Evolutionary conservation across 1,140 invertebrate genomes (phyloP).

Genomic region (Maconellicoccus hirsutus): DNA sequence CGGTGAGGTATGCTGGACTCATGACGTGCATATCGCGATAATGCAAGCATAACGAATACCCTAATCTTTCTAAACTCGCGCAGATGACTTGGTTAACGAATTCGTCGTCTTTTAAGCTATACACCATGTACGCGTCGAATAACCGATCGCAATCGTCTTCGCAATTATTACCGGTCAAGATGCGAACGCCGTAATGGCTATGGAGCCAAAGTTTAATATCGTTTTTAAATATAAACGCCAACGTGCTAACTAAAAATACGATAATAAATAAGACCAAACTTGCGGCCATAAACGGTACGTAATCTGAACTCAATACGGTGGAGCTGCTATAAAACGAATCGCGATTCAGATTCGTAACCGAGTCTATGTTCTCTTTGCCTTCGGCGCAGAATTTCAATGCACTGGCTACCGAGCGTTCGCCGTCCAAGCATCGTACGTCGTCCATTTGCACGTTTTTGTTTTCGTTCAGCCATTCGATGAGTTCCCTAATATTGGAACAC

Average conservation of each 20-base stretch:
- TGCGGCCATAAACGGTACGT: slow-evolving; percentile 59
- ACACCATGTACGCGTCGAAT: slow-evolving; percentile 83
- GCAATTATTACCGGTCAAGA: slow-evolving; percentile 70
- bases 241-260: slow-evolving; percentile 56
- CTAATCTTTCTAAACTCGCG: slow-evolving; percentile 50
- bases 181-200: slow-evolving; percentile 68
- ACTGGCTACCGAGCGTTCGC: slow-evolving; percentile 42
- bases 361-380: slow-evolving; percentile 46
- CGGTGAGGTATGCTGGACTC: slow-evolving; percentile 58
- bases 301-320: slow-evolving; percentile 43
- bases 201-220: slow-evolving; percentile 63
- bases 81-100: slow-evolving; percentile 77
- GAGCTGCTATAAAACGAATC: slow-evolving; percentile 43
- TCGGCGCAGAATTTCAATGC: slow-evolving; percentile 47
- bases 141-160: slow-evolving; percentile 67
- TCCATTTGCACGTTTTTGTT: slow-evolving; percentile 45
- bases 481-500: slow-evolving; percentile 49
- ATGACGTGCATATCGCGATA: slow-evolving; percentile 72
- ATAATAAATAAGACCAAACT: slow-evolving; percentile 63
- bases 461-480: slow-evolving; percentile 51
- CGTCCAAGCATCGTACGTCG: slow-evolving; percentile 45
- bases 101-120: slow-evolving; percentile 79
- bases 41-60: slow-evolving; percentile 55
- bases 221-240: slow-evolving; percentile 56
- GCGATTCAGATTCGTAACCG: slow-evolving; percentile 47